A percentile compares a stretch with the other conserved stretches of the same genome.
Evolutionary conservation across 1,140 invertebrate genomes (phyloP).

Genomic region (Thereuonema tuberculata): DNA sequence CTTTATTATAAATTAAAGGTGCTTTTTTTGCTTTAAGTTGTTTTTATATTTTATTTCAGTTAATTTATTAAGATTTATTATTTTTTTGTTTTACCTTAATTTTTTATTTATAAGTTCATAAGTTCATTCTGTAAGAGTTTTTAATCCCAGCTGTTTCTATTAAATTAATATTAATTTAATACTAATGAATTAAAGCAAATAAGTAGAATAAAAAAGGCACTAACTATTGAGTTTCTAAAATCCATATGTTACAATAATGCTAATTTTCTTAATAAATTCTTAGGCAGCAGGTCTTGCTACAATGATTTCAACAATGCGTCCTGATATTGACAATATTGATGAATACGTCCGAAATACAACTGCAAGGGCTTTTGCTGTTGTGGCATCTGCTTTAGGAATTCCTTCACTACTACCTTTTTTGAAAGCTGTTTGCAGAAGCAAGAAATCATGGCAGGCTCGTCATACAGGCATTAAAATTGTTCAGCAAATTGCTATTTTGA

Average conservation of each 20-base stretch:
- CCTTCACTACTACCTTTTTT: conserved; percentile 94
- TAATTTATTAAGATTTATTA: too few species aligned
- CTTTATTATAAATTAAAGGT: too few species aligned
- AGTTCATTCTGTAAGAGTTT: background rate
- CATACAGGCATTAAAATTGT: conserved; percentile 99
- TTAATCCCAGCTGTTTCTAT: background rate
- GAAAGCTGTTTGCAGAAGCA: conserved; percentile 97
- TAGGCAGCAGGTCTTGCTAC: conserved; percentile 95
- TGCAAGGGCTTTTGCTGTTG: conserved; percentile 96
- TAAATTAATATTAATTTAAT: background rate
- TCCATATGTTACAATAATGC: too few species aligned
- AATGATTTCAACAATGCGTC: conserved; percentile 99
- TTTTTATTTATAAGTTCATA: too few species aligned
- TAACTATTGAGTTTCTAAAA: too few species aligned
- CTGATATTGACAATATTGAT: conserved; percentile 99
- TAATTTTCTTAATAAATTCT: conserved; percentile 5
- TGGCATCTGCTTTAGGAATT: conserved; percentile 95
- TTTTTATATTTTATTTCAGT: too few species aligned
- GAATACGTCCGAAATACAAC: conserved; percentile 99
- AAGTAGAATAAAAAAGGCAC: too few species aligned
- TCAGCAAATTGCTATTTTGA: conserved; percentile 98
- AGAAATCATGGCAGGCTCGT: conserved; percentile 99
- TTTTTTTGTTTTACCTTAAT: too few species aligned
- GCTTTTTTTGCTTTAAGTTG: too few species aligned
- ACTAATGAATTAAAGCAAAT: too few species aligned